A percentile compares a stretch with the other conserved stretches of the same genome.
These are phyloP conservation scores for Mesocentrotus franciscanus DNA, from an alignment of 53 echinoderm and acorn worm genomes.

Conservation along the genomic window DNA sequence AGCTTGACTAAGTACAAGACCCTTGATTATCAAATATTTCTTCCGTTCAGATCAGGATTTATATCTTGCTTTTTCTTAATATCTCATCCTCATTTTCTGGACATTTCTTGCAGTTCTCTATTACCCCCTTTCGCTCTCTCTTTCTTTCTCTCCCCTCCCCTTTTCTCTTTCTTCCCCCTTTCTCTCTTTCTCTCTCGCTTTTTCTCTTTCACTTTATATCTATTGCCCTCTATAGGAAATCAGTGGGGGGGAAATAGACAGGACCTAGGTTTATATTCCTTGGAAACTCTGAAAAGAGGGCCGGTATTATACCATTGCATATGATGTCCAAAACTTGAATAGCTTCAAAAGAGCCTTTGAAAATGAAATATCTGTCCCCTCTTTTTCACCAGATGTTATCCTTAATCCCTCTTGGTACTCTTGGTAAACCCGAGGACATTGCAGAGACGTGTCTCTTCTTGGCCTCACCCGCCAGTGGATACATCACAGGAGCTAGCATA, in stretches of 20 bases:
- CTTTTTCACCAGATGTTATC: not conserved
- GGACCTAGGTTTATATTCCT: too few species aligned
- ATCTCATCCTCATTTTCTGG: too few species aligned
- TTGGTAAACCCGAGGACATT: constrained; percentile 77
- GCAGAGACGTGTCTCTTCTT: constrained; percentile 83
- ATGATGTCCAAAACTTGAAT: too few species aligned
- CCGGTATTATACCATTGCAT: too few species aligned
- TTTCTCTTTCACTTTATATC: too few species aligned
- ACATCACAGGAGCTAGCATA: constrained; percentile 80
- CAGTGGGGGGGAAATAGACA: too few species aligned
- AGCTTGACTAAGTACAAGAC: too few species aligned
- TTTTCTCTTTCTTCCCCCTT: not conserved
- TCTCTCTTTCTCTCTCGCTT: not conserved
- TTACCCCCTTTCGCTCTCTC: not conserved
- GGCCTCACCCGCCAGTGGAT: constrained; percentile 76
- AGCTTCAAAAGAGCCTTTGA: too few species aligned
- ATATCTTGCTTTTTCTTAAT: not conserved
- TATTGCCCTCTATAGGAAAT: too few species aligned
- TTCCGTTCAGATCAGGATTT: too few species aligned
- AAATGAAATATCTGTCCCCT: not conserved
- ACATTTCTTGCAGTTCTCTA: not conserved
- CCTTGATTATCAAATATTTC: too few species aligned
- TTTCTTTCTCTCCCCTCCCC: not conserved
- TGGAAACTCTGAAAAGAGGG: too few species aligned
- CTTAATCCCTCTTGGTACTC: constrained; percentile 66